These are phyloP conservation scores for Philereme vetulata DNA, from an alignment of 2,888 invertebrate genomes.

Conservation along the genomic window DNA sequence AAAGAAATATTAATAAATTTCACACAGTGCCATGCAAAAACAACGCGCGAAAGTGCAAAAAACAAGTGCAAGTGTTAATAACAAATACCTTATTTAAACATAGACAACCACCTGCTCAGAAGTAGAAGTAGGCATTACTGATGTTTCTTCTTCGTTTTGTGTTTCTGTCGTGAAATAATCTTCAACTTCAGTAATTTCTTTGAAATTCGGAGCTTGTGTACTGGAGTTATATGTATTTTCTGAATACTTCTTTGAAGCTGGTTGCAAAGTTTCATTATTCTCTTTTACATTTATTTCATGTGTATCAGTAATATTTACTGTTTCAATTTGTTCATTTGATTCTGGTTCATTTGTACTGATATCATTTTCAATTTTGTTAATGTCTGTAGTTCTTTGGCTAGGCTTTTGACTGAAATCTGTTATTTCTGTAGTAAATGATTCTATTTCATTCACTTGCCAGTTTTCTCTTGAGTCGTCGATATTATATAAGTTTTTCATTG, in stretches of 20 bases:
- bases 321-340: neutral
- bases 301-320: slow-evolving; percentile 5
- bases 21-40: slow-evolving; percentile 19
- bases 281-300: slow-evolving; percentile 1
- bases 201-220: slow-evolving; percentile 12
- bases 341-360: slow-evolving; percentile 7
- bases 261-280: neutral
- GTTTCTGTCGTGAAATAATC: neutral
- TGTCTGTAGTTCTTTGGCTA: neutral
- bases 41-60: slow-evolving; percentile 5
- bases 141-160: slow-evolving; percentile 25
- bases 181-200: neutral
- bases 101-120: slow-evolving; percentile 51
- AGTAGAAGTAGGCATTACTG: slow-evolving; percentile 32
- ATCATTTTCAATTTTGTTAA: neutral
- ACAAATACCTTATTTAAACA: slow-evolving; percentile 36
- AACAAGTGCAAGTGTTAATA: slow-evolving; percentile 28
- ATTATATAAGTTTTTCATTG: neutral
- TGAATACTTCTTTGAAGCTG: neutral
- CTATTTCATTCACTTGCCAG: neutral
- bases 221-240: slow-evolving; percentile 5
- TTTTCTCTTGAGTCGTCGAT: neutral
- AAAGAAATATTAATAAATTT: slow-evolving; percentile 9
- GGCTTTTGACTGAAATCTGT: neutral
- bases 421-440: slow-evolving; percentile 6